Percentiles rank a stretch among this genome's conserved stretches.
Conservation (phyloP, 2,113 vertebrate genomes). For the Gasterosteus nipponicus region DNA sequence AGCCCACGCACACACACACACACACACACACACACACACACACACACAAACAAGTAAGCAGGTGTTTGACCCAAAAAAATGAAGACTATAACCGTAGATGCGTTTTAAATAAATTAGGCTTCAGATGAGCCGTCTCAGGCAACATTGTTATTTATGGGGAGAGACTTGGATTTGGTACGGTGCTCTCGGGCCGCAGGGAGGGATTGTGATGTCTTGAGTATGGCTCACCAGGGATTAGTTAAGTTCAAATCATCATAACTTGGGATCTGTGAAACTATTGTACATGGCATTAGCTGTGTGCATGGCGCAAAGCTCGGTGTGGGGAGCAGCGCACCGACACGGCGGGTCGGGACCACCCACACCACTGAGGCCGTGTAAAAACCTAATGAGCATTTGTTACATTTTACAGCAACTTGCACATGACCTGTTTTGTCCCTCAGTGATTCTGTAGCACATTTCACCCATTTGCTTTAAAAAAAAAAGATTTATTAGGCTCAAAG, state of each 20-base stretch:
- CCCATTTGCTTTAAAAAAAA: not conserved
- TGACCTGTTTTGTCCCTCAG: not conserved
- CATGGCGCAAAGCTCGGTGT: not conserved
- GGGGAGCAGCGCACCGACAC: conserved; percentile 7
- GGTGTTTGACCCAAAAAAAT: not conserved
- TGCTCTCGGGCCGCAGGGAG: not conserved
- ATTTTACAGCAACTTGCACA: not conserved
- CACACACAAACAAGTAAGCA: not conserved
- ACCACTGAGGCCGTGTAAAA: not conserved
- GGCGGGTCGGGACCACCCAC: conserved; percentile 36
- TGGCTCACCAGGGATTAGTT: not conserved
- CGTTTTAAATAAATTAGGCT: not conserved
- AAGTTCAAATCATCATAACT: conserved; percentile 5
- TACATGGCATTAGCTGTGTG: not conserved
- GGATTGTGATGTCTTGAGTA: not conserved
- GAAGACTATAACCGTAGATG: not conserved
- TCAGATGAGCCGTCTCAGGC: not conserved
- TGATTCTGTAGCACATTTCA: not conserved
- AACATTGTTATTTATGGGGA: not conserved
- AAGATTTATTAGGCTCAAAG: too few species aligned
- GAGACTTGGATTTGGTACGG: not conserved
- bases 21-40: not conserved
- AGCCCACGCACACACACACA: not conserved
- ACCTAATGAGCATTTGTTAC: not conserved
- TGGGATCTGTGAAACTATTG: not conserved